Conservation (phyloP, 2,888 invertebrate species). For the Trachelus stipa region DNA sequence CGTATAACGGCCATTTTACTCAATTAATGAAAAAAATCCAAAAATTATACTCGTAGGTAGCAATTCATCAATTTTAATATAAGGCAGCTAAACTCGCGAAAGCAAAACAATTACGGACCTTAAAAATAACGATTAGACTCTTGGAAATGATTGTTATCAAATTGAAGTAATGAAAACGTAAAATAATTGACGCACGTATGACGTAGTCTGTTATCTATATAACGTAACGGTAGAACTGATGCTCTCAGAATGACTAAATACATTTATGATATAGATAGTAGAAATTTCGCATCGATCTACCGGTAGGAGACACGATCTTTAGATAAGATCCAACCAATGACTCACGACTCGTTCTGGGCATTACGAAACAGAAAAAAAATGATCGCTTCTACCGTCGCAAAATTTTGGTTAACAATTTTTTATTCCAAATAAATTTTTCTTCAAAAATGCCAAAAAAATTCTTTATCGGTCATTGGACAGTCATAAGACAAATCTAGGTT, state of each 20-base stretch:
- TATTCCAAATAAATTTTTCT: too few species aligned
- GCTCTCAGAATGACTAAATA: not conserved
- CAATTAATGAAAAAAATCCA: not conserved
- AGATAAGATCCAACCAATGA: not conserved
- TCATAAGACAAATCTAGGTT: constrained; percentile 25
- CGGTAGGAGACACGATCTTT: not conserved
- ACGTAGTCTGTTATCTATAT: not conserved
- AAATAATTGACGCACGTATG: not conserved
- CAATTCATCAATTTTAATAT: not conserved
- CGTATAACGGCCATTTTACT: not conserved
- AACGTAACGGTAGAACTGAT: not conserved
- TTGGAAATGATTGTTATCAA: not conserved
- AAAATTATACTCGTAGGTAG: too few species aligned
- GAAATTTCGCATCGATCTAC: not conserved
- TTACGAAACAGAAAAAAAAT: not conserved
- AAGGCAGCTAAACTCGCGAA: not conserved
- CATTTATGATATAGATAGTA: not conserved
- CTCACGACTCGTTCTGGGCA: not conserved
- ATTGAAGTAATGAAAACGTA: not conserved
- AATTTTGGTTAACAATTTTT: too few species aligned
- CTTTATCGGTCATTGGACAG: not conserved
- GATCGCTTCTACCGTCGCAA: too few species aligned
- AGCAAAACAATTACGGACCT: not conserved
- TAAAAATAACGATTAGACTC: not conserved
- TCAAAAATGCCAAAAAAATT: not conserved